phyloP scores from a whole-genome alignment of 2,797 vertebrate genomes.

The Melopsittacus undulatus region DNA sequence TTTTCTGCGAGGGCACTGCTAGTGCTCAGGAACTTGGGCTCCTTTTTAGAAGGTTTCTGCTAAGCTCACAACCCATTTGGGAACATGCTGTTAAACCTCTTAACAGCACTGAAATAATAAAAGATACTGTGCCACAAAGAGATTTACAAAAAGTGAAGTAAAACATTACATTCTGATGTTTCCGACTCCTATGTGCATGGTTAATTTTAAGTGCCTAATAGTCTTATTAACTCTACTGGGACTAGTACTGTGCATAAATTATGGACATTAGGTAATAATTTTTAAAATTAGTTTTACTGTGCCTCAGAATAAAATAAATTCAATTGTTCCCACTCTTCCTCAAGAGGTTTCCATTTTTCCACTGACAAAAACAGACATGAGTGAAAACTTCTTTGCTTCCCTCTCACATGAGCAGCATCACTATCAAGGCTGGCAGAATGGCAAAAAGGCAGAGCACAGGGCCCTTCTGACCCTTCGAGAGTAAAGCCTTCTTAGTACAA shows the following conservation, averaged over 20 bases:
- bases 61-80: not conserved
- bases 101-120: not conserved
- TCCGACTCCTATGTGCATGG: not conserved
- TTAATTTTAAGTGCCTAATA: not conserved
- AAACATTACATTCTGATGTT: not conserved
- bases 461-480: not conserved
- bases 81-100: not conserved
- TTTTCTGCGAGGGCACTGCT: not conserved
- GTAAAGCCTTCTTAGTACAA: not conserved
- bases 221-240: not conserved
- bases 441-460: not conserved
- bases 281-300: not conserved
- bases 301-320: constrained; percentile 49
- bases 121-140: not conserved
- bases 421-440: not conserved
- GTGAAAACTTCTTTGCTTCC: not conserved
- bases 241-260: constrained; percentile 23
- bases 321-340: not conserved
- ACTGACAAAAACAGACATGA: not conserved
- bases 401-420: not conserved
- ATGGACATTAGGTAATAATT: not conserved
- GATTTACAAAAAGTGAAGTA: not conserved
- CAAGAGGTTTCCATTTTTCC: not conserved
- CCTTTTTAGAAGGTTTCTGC: not conserved
- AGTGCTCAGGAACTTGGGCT: not conserved